Evolutionary conservation across 2,113 vertebrate genomes (phyloP), one percentile per base, ranked within the genome.

Genomic region (Salminus brasiliensis): DNA sequence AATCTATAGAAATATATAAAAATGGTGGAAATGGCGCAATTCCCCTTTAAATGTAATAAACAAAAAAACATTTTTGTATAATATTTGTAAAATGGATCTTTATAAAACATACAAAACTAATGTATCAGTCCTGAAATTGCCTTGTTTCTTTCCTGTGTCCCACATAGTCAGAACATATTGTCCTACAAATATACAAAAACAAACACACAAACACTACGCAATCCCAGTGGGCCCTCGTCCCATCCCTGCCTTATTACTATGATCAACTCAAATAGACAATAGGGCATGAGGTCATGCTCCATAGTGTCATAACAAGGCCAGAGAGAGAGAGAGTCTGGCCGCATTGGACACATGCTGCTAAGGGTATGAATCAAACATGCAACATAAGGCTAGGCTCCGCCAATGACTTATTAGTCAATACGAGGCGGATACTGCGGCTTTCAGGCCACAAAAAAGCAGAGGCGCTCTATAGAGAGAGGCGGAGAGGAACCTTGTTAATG

Each of bases 351-450:
- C 81, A 83, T 62, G 21, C 66, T 16, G 63, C 81, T 81, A 65
- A 85, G 87, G 83, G 87, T 78, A 91, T 91, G 91, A 91, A 91
- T 91, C 88, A 92, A 89, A 87, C 72, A 68, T 83, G 77, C 85
- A 84, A 87, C 66, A 85, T 85, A 85, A 84, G 81, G 87, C 88
- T 3, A 5, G 27, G 45, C 27, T 47, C 73, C 78, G 81, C 86
- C 88, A 90, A 90, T 91, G 89, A 92, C 86, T 90, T 90, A 91
- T 90, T 91, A 91, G 90, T 91, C 90, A 91, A 91, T 92, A 92
- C 82, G 76, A 87, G 83, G 88, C 66, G 85, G 86, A 88, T 85
- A 87, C 84, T 86, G 84, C 81, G 85, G 88, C 87, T 93, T 88
- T 90, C 85, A 88, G 74, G 86, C 86, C 87, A 67, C 59, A 71